phyloP scores from a whole-genome alignment of 2,888 invertebrate species.

The Copidosoma aretas region DNA sequence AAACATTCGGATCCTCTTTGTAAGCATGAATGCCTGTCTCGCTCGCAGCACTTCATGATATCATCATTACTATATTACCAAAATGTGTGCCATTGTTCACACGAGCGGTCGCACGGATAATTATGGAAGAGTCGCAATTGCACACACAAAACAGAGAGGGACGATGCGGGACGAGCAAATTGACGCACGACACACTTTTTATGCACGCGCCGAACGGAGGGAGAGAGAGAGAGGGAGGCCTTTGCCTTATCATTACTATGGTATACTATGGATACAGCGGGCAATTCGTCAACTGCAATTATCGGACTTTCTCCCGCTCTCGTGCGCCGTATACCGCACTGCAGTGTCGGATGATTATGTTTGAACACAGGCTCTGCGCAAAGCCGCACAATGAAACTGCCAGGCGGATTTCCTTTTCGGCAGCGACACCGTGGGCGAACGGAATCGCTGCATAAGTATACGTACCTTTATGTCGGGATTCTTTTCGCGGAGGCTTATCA shows the following conservation, averaged over 20 bases:
- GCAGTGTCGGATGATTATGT: conserved; percentile 4
- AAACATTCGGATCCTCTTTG: too few species aligned
- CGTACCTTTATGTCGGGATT: conserved; percentile 84
- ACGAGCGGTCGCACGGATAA: too few species aligned
- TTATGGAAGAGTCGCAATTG: too few species aligned
- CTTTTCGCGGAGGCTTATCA: conserved; percentile 84
- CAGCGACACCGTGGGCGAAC: too few species aligned
- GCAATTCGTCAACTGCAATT: conserved; percentile 18
- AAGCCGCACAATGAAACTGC: background rate
- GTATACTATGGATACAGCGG: background rate
- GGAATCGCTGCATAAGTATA: background rate
- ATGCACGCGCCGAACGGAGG: background rate
- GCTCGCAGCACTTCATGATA: too few species aligned
- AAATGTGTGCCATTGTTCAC: too few species aligned
- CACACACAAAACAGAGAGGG: too few species aligned
- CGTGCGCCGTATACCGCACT: background rate
- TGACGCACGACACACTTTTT: background rate
- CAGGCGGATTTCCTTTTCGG: too few species aligned
- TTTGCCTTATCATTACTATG: too few species aligned
- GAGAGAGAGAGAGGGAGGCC: too few species aligned
- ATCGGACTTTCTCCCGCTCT: conserved; percentile 24
- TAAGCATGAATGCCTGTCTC: too few species aligned
- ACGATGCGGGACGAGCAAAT: background rate
- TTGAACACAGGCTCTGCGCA: background rate
- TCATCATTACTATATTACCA: too few species aligned